These are phyloP conservation scores for Urocyon cinereoargenteus DNA, from an alignment of 2,797 vertebrate genomes.

Conservation along the genomic window DNA sequence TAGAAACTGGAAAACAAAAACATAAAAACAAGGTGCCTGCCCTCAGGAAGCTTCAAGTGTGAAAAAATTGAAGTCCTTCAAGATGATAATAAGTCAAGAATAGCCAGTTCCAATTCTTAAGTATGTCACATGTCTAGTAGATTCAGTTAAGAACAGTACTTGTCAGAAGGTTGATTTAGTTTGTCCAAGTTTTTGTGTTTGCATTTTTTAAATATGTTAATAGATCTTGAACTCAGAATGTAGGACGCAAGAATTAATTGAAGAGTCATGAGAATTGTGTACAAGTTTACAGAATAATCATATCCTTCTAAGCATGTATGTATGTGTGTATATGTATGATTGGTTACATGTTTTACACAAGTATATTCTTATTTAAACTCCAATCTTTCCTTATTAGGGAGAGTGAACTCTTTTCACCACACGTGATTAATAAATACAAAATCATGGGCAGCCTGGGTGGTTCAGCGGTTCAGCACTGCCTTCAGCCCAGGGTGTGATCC, in stretches of 20 bases:
- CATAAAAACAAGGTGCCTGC: background rate
- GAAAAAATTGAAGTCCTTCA: background rate
- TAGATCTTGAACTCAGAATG: background rate
- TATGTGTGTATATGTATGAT: no score
- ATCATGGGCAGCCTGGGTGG: no score
- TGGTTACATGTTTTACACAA: no score
- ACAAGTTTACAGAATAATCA: background rate
- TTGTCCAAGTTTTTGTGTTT: constrained; percentile 1
- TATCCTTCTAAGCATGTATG: background rate
- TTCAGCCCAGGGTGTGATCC: no score
- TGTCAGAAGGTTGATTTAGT: background rate
- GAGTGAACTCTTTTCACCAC: background rate
- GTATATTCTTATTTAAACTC: background rate
- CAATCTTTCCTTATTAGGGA: background rate
- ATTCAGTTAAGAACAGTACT: background rate
- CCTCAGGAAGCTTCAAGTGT: background rate
- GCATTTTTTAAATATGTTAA: background rate
- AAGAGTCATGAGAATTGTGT: background rate
- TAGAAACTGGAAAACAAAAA: constrained; percentile 20
- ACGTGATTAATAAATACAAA: constrained; percentile 12
- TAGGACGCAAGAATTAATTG: background rate
- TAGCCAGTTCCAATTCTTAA: background rate
- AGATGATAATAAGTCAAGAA: background rate
- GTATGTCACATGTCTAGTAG: background rate
- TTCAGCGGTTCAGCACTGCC: no score